Conservation (phyloP, 2,113 vertebrate species). For the Cynopterus brachyotis region DNA sequence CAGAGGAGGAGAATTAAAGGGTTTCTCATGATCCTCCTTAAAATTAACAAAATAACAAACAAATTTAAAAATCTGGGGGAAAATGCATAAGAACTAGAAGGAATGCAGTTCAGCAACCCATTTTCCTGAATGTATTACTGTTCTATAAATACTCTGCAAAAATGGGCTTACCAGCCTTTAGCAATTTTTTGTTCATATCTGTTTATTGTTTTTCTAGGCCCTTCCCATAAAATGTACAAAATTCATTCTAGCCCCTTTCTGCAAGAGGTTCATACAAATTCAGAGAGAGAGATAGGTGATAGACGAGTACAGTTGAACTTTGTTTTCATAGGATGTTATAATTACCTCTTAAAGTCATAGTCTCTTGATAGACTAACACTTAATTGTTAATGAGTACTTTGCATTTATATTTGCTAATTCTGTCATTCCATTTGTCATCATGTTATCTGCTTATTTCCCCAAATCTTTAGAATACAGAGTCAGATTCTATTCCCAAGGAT, state of each 20-base stretch:
- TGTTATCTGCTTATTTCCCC: neutral
- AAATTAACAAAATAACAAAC: neutral
- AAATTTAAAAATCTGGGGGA: neutral
- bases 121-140: neutral
- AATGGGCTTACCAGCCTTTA: neutral
- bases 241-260: neutral
- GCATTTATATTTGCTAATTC: neutral
- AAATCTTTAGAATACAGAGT: neutral
- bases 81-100: neutral
- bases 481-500: neutral
- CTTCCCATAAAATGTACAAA: neutral
- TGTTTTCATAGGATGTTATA: neutral
- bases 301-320: neutral
- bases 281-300: neutral
- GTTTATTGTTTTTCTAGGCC: neutral
- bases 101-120: neutral
- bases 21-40: neutral
- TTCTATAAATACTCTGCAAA: neutral
- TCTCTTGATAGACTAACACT: neutral
- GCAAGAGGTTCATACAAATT: neutral
- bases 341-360: neutral
- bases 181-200: neutral
- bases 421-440: neutral
- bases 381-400: neutral
- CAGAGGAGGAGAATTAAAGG: neutral